Evolutionary conservation across 2,113 vertebrate species (phyloP).

Genomic region (Apodemus speciosus): DNA sequence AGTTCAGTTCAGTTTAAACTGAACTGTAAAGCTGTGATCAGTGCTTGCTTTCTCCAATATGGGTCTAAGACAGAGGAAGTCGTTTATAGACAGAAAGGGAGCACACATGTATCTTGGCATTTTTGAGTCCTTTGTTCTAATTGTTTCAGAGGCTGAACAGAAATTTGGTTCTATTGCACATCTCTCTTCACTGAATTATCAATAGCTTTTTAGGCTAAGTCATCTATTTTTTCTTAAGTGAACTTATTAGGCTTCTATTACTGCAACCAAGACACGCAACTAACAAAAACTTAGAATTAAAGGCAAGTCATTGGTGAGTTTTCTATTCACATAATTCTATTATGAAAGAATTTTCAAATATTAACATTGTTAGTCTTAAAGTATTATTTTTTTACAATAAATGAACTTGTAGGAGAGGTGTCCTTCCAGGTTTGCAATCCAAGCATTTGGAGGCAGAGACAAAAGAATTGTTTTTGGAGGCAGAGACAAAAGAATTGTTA

Average conservation of each 20-base stretch:
- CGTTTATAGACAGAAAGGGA: background rate
- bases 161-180: slow-evolving; percentile 46
- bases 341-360: background rate
- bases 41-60: slow-evolving; percentile 7
- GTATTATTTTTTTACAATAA: slow-evolving; percentile 6
- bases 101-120: background rate
- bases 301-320: background rate
- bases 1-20: background rate
- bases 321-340: background rate
- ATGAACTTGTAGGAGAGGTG: background rate
- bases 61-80: slow-evolving; percentile 33
- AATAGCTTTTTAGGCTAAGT: background rate
- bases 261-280: background rate
- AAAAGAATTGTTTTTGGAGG: background rate
- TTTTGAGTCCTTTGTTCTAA: slow-evolving; percentile 4
- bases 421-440: background rate
- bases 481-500: background rate
- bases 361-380: background rate
- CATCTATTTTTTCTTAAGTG: slow-evolving; percentile 11
- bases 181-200: background rate
- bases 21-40: background rate
- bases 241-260: background rate
- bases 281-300: slow-evolving; percentile 49
- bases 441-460: background rate
- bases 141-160: background rate